phyloP scores from a whole-genome alignment of 2,113 vertebrate species.

The Nibea albiflora region DNA sequence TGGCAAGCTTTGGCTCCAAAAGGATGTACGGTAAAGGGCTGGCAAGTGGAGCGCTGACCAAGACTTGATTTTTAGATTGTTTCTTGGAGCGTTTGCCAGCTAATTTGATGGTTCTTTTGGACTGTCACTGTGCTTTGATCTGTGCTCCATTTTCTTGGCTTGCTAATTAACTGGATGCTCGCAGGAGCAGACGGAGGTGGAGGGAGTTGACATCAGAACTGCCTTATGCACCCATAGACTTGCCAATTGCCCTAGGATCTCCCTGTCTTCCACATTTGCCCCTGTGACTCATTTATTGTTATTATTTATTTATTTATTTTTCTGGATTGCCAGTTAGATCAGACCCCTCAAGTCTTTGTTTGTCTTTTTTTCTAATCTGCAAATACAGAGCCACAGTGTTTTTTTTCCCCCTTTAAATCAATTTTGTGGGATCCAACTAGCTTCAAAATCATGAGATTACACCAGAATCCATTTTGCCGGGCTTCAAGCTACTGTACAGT shows the following conservation, averaged over 20 bases:
- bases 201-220: conserved; percentile 25
- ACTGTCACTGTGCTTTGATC: conserved; percentile 50
- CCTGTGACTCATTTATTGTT: background rate
- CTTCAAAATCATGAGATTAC: no score
- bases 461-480: no score
- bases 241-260: conserved; percentile 30
- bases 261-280: conserved; percentile 5
- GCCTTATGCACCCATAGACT: conserved; percentile 8
- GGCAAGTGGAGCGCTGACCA: conserved; percentile 38
- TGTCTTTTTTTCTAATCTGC: background rate
- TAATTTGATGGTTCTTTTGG: conserved; percentile 50
- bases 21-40: conserved; percentile 30
- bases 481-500: no score
- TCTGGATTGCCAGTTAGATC: background rate
- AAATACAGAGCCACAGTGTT: background rate
- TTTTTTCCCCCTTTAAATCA: background rate
- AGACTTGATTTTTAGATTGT: conserved; percentile 28
- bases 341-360: background rate
- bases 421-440: no score
- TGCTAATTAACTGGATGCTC: conserved; percentile 45
- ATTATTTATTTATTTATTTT: background rate
- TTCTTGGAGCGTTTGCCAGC: conserved; percentile 31
- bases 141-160: conserved; percentile 17
- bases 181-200: conserved; percentile 23
- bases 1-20: conserved; percentile 13